Evolutionary conservation across 37 sponge, comb jelly and placozoan genomes (phyloP), one percentile per base, ranked within the genome.

Genomic region (Ephydatia muelleri): DNA sequence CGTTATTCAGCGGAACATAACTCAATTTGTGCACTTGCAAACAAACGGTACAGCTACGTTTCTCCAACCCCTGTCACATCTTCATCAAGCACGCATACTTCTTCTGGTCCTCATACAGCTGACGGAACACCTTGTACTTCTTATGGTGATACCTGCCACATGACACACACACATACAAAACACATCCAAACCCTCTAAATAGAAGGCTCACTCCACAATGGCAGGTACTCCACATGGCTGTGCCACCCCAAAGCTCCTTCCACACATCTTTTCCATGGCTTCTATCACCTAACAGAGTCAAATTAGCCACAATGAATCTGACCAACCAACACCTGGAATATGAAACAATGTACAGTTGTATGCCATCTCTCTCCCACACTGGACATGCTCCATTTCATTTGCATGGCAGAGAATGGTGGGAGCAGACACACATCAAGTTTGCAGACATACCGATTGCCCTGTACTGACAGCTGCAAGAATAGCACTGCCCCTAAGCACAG

Each of bases 401-500:
- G 16, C 13, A 36, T 21, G 30, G 29, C 35, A 3, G 5, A n/a
- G 38, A 33, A 9, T 67, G n/a, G 68, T 28, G 3, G 27, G 28
- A 2, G n/a, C 31, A n/a, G 43, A 81, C 34, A n/a, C n/a, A n/a
- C n/a, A n/a, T 26, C 36, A 65, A 16, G 37, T 83, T 1, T 84
- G 38, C 14, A 68, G 27, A 83, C 29, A 26, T 39, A 68, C 88
- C 57, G 74, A 23, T 8, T 72, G 22, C 37, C 84, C 82, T 29
- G 89, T 31, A 8, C 92, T 84, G 38, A 75, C 72, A 33, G 90
- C 92, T 9, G 88, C 95, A 39, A 94, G 65, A 0, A 94, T 77
- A 27, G 90, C 92, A 67, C 82, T 69, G 0, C 95, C 95, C 16
- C 81, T 29, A 9, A 92, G 80, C 3, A 94, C 95, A 13, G 95